A percentile compares a stretch with the other conserved stretches of the same genome.
phyloP scores from a whole-genome alignment of 2,113 vertebrate species.

The Phalacrocorax pelagicus region DNA sequence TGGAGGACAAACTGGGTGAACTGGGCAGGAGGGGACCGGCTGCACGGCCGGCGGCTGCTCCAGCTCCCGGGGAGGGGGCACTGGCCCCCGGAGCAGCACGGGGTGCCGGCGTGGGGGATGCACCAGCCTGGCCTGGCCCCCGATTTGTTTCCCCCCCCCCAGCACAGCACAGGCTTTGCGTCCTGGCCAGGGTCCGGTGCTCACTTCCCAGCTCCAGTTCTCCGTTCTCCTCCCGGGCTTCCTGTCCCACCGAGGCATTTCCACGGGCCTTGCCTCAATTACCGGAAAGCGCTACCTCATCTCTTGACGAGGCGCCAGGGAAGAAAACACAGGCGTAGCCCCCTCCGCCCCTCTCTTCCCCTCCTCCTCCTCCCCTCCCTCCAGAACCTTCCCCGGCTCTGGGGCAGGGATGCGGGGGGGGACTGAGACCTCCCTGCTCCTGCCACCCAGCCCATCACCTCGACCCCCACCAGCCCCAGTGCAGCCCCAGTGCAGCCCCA shows the following conservation, averaged over 20 bases:
- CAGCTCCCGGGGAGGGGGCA: fast-evolving
- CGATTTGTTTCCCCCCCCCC: too few species aligned
- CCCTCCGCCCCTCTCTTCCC: background rate
- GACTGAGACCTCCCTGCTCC: background rate
- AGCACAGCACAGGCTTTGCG: background rate
- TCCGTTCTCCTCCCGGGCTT: background rate
- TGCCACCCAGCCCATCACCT: background rate
- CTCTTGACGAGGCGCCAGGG: slow-evolving; percentile 18
- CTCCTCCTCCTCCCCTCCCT: background rate
- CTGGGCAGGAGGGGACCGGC: background rate
- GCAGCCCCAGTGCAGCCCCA: background rate
- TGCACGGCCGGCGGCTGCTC: background rate
- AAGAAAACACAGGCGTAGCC: slow-evolving; percentile 29
- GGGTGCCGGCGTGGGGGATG: fast-evolving
- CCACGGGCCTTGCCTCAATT: slow-evolving; percentile 33
- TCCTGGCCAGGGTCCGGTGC: background rate
- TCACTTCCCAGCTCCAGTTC: background rate
- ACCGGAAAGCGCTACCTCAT: slow-evolving; percentile 59
- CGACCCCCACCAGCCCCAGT: fast-evolving
- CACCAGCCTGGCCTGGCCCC: background rate
- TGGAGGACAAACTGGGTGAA: background rate
- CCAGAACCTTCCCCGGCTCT: background rate
- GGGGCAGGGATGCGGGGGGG: background rate
- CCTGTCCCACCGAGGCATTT: background rate
- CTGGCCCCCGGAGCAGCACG: fast-evolving